Conservation (phyloP, 2,113 vertebrate species). For the Saiga tatarica region DNA sequence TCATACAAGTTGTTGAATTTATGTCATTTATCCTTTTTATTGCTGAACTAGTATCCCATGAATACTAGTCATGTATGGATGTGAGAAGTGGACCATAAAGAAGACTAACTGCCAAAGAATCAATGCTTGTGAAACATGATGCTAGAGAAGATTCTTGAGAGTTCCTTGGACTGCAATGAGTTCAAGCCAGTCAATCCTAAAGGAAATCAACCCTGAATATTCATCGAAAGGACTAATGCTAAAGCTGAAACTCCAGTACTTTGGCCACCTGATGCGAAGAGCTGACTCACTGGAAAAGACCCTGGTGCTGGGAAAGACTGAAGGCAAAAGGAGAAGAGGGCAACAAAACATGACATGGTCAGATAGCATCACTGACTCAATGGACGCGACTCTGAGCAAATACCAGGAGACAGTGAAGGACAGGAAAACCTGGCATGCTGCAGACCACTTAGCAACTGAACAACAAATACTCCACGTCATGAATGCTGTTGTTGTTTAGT, state of each 20-base stretch:
- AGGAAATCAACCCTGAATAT: neutral
- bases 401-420: neutral
- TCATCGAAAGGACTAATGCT: neutral
- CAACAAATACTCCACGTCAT: neutral
- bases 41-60: neutral
- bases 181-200: neutral
- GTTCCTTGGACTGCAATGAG: neutral
- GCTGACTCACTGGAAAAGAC: neutral
- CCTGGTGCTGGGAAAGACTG: neutral
- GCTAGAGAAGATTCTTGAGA: neutral
- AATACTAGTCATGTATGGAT: neutral
- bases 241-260: neutral
- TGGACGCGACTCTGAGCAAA: neutral
- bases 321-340: neutral
- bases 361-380: neutral
- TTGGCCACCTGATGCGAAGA: neutral
- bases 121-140: neutral
- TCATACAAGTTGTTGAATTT: neutral
- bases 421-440: neutral
- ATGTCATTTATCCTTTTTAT: neutral
- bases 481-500: neutral
- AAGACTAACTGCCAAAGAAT: neutral
- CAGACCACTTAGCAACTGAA: neutral
- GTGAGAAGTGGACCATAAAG: neutral
- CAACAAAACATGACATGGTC: neutral